Conservation (phyloP, 2,113 vertebrate genomes). For the Hippocampus zosterae region DNA sequence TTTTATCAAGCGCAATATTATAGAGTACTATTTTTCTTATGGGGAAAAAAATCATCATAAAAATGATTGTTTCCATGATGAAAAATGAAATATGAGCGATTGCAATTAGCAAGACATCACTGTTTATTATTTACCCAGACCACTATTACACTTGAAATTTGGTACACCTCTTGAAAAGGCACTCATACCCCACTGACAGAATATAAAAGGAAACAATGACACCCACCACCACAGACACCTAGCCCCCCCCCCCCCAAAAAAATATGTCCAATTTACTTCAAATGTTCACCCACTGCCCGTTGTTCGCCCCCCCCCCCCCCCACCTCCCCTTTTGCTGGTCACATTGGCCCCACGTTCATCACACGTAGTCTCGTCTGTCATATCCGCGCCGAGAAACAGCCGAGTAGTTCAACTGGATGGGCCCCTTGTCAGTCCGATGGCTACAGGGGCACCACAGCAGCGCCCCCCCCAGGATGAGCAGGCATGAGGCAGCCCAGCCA, state of each 20-base stretch:
- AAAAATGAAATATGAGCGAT: too few species aligned
- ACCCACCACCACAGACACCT: not conserved
- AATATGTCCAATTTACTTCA: not conserved
- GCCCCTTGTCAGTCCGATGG: not conserved
- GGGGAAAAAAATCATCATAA: too few species aligned
- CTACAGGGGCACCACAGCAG: conserved; percentile 74
- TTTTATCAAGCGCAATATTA: too few species aligned
- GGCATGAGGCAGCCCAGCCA: conserved; percentile 73
- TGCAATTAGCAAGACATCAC: too few species aligned
- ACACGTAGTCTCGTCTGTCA: conserved; percentile 73
- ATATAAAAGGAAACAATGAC: conserved; percentile 8
- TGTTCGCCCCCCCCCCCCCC: too few species aligned
- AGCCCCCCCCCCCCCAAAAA: not conserved
- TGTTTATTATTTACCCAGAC: too few species aligned
- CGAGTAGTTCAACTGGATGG: conserved; percentile 53
- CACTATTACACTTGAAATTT: too few species aligned
- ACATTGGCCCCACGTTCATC: conserved; percentile 19
- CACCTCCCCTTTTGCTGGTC: not conserved
- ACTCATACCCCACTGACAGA: not conserved
- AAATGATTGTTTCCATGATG: too few species aligned
- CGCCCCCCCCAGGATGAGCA: conserved; percentile 70
- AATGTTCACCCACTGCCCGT: not conserved
- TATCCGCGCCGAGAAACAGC: conserved; percentile 60
- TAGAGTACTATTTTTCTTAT: too few species aligned
- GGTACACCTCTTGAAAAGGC: too few species aligned